These are phyloP conservation scores for Propithecus perrieri DNA, from an alignment of 2,797 vertebrate genomes.

Conservation along the genomic window DNA sequence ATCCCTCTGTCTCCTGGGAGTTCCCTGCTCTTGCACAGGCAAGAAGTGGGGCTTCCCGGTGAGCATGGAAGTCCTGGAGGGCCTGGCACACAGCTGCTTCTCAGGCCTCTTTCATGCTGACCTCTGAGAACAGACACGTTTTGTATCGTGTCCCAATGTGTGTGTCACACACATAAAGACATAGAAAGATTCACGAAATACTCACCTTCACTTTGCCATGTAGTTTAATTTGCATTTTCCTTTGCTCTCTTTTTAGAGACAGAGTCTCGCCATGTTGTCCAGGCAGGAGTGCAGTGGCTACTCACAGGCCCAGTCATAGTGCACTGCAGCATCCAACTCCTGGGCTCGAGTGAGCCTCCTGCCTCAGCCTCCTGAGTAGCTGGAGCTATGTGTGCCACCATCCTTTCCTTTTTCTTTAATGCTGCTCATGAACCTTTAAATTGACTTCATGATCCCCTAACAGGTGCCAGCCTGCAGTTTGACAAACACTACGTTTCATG, in stretches of 20 bases:
- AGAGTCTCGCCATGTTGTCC: neutral
- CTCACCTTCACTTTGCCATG: neutral
- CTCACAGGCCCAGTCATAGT: neutral
- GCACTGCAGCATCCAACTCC: neutral
- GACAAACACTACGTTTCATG: neutral
- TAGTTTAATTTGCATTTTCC: neutral
- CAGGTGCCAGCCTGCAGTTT: neutral
- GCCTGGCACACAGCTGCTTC: neutral
- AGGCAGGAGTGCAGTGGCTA: neutral
- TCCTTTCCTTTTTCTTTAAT: neutral
- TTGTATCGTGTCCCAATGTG: neutral
- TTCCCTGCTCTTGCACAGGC: too few relatives aligned
- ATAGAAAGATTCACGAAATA: neutral
- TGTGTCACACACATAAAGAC: neutral
- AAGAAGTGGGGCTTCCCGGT: neutral
- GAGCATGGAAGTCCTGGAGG: neutral
- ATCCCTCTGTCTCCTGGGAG: accelerated
- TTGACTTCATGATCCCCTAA: neutral
- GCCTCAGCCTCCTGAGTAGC: neutral
- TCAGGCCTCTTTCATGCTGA: neutral
- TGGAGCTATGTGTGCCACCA: neutral
- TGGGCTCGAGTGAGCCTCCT: neutral
- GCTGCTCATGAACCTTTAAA: neutral
- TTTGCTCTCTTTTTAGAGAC: neutral
- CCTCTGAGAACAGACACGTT: neutral